Evolutionary conservation across 2,797 vertebrate genomes (phyloP), one percentile per base, ranked within the genome.

Genomic region (Phataginus tetradactyla): DNA sequence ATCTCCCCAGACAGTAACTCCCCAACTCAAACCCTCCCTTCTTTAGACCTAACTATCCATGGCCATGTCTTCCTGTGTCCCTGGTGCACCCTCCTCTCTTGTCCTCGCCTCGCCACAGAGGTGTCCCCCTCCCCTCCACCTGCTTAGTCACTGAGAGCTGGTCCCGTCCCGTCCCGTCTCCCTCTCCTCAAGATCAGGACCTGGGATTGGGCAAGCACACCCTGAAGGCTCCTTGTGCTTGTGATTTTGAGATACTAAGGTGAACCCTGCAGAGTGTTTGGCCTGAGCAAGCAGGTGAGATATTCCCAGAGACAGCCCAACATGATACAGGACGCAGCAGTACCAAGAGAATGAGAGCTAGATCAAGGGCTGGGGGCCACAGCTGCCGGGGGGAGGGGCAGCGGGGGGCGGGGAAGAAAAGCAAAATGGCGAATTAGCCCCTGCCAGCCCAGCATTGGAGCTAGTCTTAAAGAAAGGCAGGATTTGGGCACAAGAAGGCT

Each of bases 161-260:
- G 49, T 17, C 25, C 79, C 61, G 45, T 14, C 63, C 69, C 57
- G 23, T 34, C 78, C 64, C 80, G n/a, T n/a, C n/a, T n/a, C n/a
- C 39, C 80, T 29, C 37, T 80, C 59, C 80, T 94, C 63, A 37
- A 87, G 75, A 39, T 25, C 64, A 68, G 71, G 32, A 45, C 64
- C 20, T 78, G 61, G 57, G 27, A 74, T 66, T 85, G 71, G 51
- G 66, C 20, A 59, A 77, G 29, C 34, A 55, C 4, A 11, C 86
- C 80, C 63, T 55, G 7, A 53, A 90, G 49, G 32, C 20, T 85
- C 91, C 61, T 39, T 95, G 8, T 39, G 25, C 39, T 53, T 90
- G 25, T 83, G 49, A 94, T 78, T 87, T 81, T 39, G 15, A 23
- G 64, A 83, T 96, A 75, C 29, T 89, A 93, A 83, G 66, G 77